Conservation (phyloP, 2,113 vertebrate genomes). For the Solenodon paradoxus region DNA sequence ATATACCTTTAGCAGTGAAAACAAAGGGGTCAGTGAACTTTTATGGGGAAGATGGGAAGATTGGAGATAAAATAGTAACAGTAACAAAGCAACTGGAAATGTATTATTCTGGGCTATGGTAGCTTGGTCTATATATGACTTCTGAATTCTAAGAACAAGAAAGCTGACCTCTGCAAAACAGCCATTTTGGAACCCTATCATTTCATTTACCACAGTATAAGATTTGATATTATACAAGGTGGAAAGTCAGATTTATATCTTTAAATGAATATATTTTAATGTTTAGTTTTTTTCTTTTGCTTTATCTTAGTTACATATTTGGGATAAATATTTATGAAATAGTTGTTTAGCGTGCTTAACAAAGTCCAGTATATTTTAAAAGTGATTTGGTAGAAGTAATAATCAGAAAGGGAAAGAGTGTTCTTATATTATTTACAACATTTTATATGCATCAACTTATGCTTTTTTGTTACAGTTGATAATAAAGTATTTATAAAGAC, state of each 20-base stretch:
- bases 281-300: background rate
- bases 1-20: background rate
- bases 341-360: background rate
- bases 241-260: background rate
- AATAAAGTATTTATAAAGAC: conserved; percentile 40
- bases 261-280: background rate
- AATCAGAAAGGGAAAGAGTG: background rate
- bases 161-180: background rate
- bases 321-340: background rate
- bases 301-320: background rate
- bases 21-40: background rate
- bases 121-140: background rate
- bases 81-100: background rate
- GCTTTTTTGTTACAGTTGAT: conserved; percentile 32
- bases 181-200: background rate
- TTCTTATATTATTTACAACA: background rate
- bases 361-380: background rate
- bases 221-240: background rate
- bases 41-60: background rate
- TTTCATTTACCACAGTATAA: background rate
- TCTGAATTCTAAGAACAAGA: background rate
- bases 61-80: background rate
- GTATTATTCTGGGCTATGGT: background rate
- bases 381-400: background rate
- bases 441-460: background rate